Base-by-base conservation (phyloP, 2,797 vertebrate species). In the Sebastes nivosus region DNA sequence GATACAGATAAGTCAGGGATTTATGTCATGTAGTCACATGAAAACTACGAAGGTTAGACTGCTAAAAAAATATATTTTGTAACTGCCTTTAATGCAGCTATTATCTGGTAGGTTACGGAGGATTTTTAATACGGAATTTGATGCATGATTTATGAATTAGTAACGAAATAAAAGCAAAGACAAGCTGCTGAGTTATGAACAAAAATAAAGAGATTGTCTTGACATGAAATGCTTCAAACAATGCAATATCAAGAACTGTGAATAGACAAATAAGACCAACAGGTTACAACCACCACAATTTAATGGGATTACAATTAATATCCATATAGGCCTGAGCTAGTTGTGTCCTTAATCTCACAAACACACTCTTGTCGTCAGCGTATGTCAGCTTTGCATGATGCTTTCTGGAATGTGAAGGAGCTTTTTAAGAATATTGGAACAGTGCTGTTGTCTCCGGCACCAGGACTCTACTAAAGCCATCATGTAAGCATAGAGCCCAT, bases 61-160 rank as follows among this genome's bases (percentile, higher is more conserved):
- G 8, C 24, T 55, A 30, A 57, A 25, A 42, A 46, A 46, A 46
- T 1, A 27, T 50, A 27, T 50, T 65, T 60, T n/a, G 22, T 58
- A 18, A 6, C 6, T 22, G n/a, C 12, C 4, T 54, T 67, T 64
- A 79, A 25, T 74, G 29, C n/a, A 66, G 71, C 32, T 70, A 2
- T 70, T 79, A 80, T 42, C 27, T 64, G 20, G 11, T 20, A 25
- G 42, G 0, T 76, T 71, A 13, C 18, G 16, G 20, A 12, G 4
- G 36, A 24, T 42, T 46, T 9, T 29, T 67, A 79, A 61, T 42
- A 32, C 12, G 54, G 13, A 61, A 34, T 57, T 16, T 27, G 22
- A 36, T 73, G 52, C 52, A 70, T 71, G 42, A 68, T 79, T 64
- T 72, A 79, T 52, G 54, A 73, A 66, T 38, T n/a, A 54, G 50